Conservation (phyloP, 2,113 vertebrate species). For the Phaetusa simplex region DNA sequence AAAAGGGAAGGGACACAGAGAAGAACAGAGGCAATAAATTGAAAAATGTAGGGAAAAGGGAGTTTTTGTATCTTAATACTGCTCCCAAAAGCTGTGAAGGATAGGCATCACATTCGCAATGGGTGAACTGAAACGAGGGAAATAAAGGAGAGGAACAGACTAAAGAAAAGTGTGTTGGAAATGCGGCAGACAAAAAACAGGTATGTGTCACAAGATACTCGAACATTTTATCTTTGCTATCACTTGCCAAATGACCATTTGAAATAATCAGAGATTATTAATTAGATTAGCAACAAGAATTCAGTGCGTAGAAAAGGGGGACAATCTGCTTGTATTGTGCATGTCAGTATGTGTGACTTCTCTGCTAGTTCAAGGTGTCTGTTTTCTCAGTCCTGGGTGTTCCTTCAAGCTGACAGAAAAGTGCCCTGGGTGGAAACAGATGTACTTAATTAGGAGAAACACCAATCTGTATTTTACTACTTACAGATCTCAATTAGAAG, state of each 20-base stretch:
- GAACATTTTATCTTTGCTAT: not conserved
- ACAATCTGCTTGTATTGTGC: not conserved
- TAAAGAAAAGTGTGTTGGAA: not conserved
- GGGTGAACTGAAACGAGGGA: not conserved
- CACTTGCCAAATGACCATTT: constrained; percentile 3
- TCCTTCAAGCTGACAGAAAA: not conserved
- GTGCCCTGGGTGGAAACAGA: not conserved
- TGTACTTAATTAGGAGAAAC: not conserved
- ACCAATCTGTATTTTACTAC: not conserved
- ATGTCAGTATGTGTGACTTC: not conserved
- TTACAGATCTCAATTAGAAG: not conserved
- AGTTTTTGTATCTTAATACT: not conserved
- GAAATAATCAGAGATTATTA: constrained; percentile 2
- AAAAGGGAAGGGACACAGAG: not conserved
- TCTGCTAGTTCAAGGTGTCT: not conserved
- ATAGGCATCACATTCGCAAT: not conserved
- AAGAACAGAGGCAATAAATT: not conserved
- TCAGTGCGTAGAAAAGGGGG: constrained; percentile 39
- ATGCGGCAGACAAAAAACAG: not conserved
- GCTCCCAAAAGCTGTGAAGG: not conserved
- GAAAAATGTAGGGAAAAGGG: not conserved
- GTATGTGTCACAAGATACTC: not conserved
- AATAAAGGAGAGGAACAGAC: not conserved
- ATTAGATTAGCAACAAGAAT: constrained; percentile 20
- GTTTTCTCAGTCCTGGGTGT: not conserved